Evolutionary conservation across 2,113 vertebrate species (phyloP).

Genomic region (Xerus inauris): DNA sequence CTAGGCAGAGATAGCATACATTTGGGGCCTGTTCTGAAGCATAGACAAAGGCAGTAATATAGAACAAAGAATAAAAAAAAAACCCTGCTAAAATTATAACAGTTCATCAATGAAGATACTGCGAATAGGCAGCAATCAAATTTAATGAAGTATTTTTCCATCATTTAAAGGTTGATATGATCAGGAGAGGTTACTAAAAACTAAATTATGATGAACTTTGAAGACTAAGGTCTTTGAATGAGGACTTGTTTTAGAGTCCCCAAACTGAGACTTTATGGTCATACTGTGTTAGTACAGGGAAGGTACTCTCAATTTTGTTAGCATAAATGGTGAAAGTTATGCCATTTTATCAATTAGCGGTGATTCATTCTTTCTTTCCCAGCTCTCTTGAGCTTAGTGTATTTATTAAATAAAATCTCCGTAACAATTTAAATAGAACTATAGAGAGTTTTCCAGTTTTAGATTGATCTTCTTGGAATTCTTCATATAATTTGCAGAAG

Average conservation of each 20-base stretch:
- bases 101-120: not conserved
- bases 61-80: not conserved
- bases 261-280: not conserved
- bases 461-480: not conserved
- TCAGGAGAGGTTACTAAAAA: not conserved
- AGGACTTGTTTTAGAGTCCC: not conserved
- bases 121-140: not conserved
- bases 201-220: not conserved
- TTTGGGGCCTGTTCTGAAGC: not conserved
- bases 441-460: not conserved
- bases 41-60: not conserved
- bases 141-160: not conserved
- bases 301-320: not conserved
- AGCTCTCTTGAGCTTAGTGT: not conserved
- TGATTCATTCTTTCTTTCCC: not conserved
- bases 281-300: not conserved
- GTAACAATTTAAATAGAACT: not conserved
- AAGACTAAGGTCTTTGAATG: not conserved
- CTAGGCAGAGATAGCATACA: not conserved
- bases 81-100: not conserved
- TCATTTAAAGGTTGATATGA: not conserved
- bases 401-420: not conserved
- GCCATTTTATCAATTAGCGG: not conserved
- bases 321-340: conserved; percentile 14
- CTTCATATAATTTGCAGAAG: not conserved